A percentile compares a stretch with the other conserved stretches of the same genome.
Evolutionary conservation across 1,140 invertebrate species (phyloP).

Genomic region (Bombus cullumanus): DNA sequence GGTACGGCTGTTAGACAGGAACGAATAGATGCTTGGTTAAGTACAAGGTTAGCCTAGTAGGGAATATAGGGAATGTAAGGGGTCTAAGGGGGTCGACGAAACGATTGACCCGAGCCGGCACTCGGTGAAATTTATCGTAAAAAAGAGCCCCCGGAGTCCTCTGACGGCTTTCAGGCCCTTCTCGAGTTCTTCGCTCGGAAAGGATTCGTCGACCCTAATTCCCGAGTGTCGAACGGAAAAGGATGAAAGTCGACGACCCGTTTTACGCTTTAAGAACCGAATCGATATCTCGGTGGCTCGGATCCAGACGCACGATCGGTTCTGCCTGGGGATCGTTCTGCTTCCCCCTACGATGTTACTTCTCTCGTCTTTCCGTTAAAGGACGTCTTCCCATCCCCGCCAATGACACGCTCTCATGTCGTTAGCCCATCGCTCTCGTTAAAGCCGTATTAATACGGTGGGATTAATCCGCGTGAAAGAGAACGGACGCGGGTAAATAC

Average conservation of each 20-base stretch:
- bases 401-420: neutral
- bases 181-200: conserved; percentile 59
- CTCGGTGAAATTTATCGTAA: conserved; percentile 71
- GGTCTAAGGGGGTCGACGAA: conserved; percentile 29
- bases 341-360: neutral
- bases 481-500: conserved; percentile 1
- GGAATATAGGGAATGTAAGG: neutral
- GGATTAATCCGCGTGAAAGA: conserved; percentile 26
- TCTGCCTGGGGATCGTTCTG: neutral
- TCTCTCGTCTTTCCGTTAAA: conserved; percentile 28
- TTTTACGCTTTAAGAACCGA: conserved; percentile 51
- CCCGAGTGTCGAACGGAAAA: conserved; percentile 59
- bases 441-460: conserved; percentile 18
- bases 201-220: conserved; percentile 67
- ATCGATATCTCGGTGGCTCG: conserved; percentile 57
- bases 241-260: conserved; percentile 63
- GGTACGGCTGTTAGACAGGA: conserved; percentile 17
- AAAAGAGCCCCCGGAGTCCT: conserved; percentile 64
- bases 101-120: conserved; percentile 58
- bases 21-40: conserved; percentile 19
- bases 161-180: conserved; percentile 57
- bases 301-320: conserved; percentile 58
- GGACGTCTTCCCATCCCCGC: neutral
- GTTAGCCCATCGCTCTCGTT: neutral
- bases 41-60: conserved; percentile 20